A percentile compares a stretch with the other conserved stretches of the same genome.
Conservation (phyloP, 2,113 vertebrate species). For the Actinemys pallida region DNA sequence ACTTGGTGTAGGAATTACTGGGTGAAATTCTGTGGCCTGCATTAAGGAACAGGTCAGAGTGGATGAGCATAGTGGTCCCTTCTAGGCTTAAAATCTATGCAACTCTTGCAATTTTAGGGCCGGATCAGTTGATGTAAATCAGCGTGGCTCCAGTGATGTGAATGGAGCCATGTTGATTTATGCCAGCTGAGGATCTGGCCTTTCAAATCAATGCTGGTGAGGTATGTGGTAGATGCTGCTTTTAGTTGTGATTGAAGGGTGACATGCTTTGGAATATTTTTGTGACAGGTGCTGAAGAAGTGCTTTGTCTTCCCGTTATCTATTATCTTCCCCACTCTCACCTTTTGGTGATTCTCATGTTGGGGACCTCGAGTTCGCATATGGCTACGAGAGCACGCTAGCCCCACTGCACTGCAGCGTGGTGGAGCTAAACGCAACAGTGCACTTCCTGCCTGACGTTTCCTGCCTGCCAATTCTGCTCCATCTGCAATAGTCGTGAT, state of each 20-base stretch:
- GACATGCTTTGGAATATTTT: not conserved
- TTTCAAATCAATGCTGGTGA: not conserved
- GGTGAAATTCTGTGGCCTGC: not conserved
- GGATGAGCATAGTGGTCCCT: not conserved
- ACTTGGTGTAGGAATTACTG: not conserved
- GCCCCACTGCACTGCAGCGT: accelerated
- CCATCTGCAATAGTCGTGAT: slow-evolving; percentile 30
- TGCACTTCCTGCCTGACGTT: slow-evolving; percentile 44
- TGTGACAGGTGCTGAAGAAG: not conserved
- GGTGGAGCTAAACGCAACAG: not conserved
- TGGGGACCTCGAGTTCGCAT: not conserved
- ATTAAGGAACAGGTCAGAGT: not conserved
- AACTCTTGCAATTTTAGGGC: not conserved
- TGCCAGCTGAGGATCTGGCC: not conserved
- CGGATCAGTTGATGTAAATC: not conserved
- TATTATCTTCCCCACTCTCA: not conserved
- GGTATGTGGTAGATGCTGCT: not conserved
- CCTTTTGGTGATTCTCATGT: not conserved
- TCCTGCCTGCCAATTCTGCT: slow-evolving; percentile 56
- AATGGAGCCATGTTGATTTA: not conserved
- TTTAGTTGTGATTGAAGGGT: not conserved
- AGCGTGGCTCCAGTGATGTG: not conserved
- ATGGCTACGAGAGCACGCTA: accelerated
- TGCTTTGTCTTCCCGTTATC: accelerated
- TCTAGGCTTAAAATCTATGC: not conserved